Conservation (phyloP, 2,113 vertebrate species). For the Circaetus cinerascens region DNA sequence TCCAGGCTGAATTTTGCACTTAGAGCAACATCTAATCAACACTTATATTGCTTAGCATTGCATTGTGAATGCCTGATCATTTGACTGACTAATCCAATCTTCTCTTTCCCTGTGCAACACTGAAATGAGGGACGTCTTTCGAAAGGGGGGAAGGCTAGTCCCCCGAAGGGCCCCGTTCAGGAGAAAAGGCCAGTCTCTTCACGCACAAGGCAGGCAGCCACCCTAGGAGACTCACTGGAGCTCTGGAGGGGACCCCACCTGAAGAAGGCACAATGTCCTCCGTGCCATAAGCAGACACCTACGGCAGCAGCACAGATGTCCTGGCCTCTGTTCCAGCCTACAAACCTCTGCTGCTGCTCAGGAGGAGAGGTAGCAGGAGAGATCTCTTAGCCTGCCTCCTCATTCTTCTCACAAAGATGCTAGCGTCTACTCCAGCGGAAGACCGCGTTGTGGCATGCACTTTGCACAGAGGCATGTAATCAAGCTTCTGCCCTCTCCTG, state of each 20-base stretch:
- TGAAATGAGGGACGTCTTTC: not conserved
- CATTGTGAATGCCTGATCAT: not conserved
- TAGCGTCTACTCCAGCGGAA: not conserved
- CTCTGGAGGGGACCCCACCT: not conserved
- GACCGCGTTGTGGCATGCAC: not conserved
- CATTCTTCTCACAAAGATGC: not conserved
- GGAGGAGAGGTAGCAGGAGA: not conserved
- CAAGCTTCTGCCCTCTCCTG: not conserved
- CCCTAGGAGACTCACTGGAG: not conserved
- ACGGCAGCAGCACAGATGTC: not conserved
- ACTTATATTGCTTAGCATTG: not conserved
- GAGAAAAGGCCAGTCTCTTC: not conserved
- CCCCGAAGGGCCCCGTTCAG: not conserved
- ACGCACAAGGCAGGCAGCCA: not conserved
- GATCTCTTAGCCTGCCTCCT: not conserved
- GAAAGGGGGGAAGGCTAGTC: accelerated
- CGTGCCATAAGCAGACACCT: not conserved
- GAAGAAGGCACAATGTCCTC: not conserved
- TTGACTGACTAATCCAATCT: not conserved
- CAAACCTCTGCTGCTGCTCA: not conserved
- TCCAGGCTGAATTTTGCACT: not conserved
- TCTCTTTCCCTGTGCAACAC: not conserved
- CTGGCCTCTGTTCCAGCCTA: not conserved
- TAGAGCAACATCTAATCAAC: not conserved
- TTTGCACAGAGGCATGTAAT: not conserved